phyloP scores from a whole-genome alignment of 1,140 invertebrate genomes.

The Bombus haemorrhoidalis region DNA sequence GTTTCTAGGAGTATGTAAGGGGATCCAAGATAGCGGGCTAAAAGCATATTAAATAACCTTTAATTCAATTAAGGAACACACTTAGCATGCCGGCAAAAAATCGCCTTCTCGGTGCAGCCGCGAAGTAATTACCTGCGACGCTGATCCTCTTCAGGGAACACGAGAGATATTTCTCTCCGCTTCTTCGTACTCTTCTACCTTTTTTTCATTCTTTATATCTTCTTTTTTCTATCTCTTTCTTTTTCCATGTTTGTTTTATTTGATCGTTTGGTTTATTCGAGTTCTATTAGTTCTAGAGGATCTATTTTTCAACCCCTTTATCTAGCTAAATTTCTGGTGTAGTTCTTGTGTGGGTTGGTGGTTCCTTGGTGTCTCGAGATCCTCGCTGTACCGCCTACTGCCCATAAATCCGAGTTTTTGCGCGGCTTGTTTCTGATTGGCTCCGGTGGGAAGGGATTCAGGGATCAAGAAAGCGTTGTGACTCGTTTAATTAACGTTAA shows the following conservation, averaged over 20 bases:
- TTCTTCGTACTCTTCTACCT: not conserved
- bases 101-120: constrained; percentile 66
- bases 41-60: constrained; percentile 81
- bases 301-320: constrained; percentile 8
- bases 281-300: not conserved
- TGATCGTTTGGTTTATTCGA: not conserved
- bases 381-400: constrained; percentile 67
- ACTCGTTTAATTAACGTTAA: constrained; percentile 39
- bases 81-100: constrained; percentile 73
- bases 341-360: not conserved
- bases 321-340: constrained; percentile 4
- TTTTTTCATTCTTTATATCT: not conserved
- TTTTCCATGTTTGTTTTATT: not conserved
- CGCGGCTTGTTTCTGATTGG: constrained; percentile 67
- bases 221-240: not conserved
- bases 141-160: too few relatives aligned
- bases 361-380: constrained; percentile 14
- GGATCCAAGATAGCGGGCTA: constrained; percentile 62
- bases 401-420: constrained; percentile 79
- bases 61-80: constrained; percentile 81
- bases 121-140: constrained; percentile 78
- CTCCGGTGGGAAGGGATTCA: constrained; percentile 61
- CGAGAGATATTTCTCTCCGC: not conserved
- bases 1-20: constrained; percentile 58
- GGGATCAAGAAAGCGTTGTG: constrained; percentile 4